phyloP scores from a whole-genome alignment of 2,888 invertebrate genomes.

The Lepidochrysops patricia region DNA sequence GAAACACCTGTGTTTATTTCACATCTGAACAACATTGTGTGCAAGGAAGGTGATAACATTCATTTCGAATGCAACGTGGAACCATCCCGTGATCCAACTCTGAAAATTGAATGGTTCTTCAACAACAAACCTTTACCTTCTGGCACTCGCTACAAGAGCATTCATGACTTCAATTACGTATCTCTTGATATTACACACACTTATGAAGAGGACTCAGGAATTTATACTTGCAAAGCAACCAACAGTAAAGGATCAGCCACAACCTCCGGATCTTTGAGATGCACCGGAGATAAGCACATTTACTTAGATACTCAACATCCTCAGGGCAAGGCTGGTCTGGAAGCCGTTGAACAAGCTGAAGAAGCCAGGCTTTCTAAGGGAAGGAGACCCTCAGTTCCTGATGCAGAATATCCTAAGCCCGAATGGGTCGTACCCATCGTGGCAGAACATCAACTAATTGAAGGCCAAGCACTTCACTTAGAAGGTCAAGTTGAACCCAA shows the following conservation, averaged over 20 bases:
- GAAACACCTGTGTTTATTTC: constrained; percentile 92
- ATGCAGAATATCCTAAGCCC: constrained; percentile 87
- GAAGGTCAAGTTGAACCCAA: constrained; percentile 97
- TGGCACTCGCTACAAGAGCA: constrained; percentile 92
- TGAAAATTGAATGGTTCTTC: constrained; percentile 95
- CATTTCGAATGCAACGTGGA: constrained; percentile 95
- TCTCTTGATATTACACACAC: constrained; percentile 90
- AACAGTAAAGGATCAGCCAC: constrained; percentile 92
- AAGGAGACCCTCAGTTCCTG: constrained; percentile 80
- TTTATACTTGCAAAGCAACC: constrained; percentile 92
- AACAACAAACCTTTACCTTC: constrained; percentile 92
- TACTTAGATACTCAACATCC: constrained; percentile 95
- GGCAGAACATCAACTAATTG: constrained; percentile 85
- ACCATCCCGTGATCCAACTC: constrained; percentile 92
- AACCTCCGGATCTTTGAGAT: constrained; percentile 90
- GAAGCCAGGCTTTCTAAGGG: constrained; percentile 84
- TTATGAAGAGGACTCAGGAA: constrained; percentile 93
- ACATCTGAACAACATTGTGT: constrained; percentile 92
- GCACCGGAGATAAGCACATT: constrained; percentile 85
- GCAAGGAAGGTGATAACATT: constrained; percentile 89
- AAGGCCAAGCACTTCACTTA: constrained; percentile 90
- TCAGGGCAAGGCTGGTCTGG: constrained; percentile 91
- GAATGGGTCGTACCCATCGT: constrained; percentile 89
- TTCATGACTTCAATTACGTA: constrained; percentile 97
- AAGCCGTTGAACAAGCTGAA: constrained; percentile 92